These are phyloP conservation scores for Nycticebus coucang DNA, from an alignment of 2,113 vertebrate species.

Conservation along the genomic window DNA sequence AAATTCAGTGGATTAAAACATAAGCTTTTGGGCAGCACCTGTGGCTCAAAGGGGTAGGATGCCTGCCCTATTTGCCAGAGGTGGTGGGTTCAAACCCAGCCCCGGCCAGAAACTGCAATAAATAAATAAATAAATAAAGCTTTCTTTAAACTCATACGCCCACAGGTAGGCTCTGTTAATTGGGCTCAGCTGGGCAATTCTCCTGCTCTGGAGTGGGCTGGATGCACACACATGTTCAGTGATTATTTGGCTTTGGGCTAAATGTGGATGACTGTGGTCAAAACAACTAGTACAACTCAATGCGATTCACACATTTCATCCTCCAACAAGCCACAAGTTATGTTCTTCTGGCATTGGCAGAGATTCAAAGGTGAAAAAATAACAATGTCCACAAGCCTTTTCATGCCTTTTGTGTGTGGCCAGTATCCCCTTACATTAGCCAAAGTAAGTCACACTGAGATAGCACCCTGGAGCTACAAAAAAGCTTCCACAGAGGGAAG, in stretches of 20 bases:
- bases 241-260: background rate
- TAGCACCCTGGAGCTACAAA: background rate
- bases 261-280: background rate
- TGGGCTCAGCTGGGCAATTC: background rate
- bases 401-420: background rate
- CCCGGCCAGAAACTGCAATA: no score
- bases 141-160: background rate
- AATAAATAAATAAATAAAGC: no score
- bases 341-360: background rate
- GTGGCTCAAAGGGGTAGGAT: no score
- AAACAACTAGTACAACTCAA: background rate
- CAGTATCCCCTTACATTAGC: background rate
- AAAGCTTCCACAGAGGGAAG: background rate
- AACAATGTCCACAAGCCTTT: background rate
- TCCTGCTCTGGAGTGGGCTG: background rate
- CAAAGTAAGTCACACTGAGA: background rate
- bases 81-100: no score
- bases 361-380: background rate
- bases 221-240: background rate
- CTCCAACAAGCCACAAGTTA: background rate
- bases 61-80: no score
- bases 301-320: background rate
- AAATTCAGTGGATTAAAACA: background rate
- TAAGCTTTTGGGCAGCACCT: background rate
- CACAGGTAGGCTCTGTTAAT: background rate